Base-by-base conservation (phyloP, 2,113 vertebrate species). In the Heteronetta atricapilla region DNA sequence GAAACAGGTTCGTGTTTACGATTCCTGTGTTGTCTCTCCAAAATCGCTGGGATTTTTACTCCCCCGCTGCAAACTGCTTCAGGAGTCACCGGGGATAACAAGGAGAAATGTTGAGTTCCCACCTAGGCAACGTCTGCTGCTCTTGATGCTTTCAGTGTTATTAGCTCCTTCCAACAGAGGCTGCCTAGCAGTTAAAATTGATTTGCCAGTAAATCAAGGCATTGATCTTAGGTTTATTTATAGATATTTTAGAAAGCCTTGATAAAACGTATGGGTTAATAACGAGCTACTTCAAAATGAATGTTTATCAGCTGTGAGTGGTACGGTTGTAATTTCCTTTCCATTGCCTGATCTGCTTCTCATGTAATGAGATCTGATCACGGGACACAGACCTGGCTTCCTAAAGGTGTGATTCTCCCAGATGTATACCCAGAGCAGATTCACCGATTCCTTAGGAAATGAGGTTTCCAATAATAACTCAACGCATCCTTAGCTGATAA, bases 1-100 rank as follows among this genome's bases (percentile, higher is more conserved):
- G 98, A 29, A 99, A 89, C 98, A 99, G 98, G 99, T 98, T 38
- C 60, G 96, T 53, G 20, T 4, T 18, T 20, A 3, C 11, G 14
- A 9, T 3, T 36, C 6, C 17, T 13, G 0, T 1, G 6, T 19
- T 21, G 56, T 6, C 36, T 50, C 52, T n/a, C 17, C 6, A 4
- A 58, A 23, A 3, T 1, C 15, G 8, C 9, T 5, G 2, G 28
- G 1, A 13, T 40, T 64, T 46, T 7, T 38, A 22, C 22, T 33
- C 6, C 21, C 34, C 31, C 5, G 11, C 46, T 55, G 33, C 19
- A 46, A 66, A 31, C 8, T 0, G 0, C n/a, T 56, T 68, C 76
- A 46, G 33, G 33, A 42, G 23, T 26, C 58, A 60, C 26, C 34
- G 11, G 46, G 77, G 75, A 8, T 64, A 11, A 68, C 13, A 13